Base-by-base conservation (phyloP, 2,888 invertebrate species). In the Lasioglossum marginatum region DNA sequence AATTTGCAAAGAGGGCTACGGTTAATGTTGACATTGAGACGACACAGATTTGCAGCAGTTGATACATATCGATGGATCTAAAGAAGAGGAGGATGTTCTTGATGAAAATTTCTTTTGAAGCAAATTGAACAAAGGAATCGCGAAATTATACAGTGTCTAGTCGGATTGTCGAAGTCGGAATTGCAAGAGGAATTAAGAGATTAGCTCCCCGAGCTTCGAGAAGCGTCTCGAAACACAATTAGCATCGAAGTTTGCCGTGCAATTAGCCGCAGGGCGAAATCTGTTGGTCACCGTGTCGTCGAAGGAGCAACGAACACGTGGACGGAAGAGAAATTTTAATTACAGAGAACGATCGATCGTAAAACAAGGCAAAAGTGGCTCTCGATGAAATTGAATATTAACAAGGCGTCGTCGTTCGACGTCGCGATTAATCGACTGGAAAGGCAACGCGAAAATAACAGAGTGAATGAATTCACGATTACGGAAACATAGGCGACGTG, bases 341-440 rank as follows among this genome's bases (percentile, higher is more conserved):
- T 45, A 66, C 43, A 66, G 66, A 8, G 45, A 43, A 43, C 45
- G 76, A 66, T 77, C 76, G 76, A 45, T 66, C 40, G 76, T 68
- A 70, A 77, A 77, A 68, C 48, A 19, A 31, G 34, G 37, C 37
- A 70, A 70, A 52, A 70, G 70, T 52, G 31, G 34, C 52, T 70
- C 77, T 70, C 77, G 70, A 70, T 43, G 37, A 70, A 52, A 77
- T 70, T 70, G n/a, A 68, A 52, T 77, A 37, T 27, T 66, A 45
- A 52, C 77, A 52, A 70, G 52, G 34, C 43, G 40, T 37, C 52
- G 68, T 27, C n/a, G 48, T 23, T 19, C 70, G 70, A 40, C 70
- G 10, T 37, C 37, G 52, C 48, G 43, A 57, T 70, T 77, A 77
- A 77, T 52, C 77, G 70, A 14, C 68, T 12, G 66, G 52, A 52